A percentile compares a stretch with the other conserved stretches of the same genome.
phyloP scores from a whole-genome alignment of 2,888 invertebrate genomes.

The Caenorhabditis becei region DNA sequence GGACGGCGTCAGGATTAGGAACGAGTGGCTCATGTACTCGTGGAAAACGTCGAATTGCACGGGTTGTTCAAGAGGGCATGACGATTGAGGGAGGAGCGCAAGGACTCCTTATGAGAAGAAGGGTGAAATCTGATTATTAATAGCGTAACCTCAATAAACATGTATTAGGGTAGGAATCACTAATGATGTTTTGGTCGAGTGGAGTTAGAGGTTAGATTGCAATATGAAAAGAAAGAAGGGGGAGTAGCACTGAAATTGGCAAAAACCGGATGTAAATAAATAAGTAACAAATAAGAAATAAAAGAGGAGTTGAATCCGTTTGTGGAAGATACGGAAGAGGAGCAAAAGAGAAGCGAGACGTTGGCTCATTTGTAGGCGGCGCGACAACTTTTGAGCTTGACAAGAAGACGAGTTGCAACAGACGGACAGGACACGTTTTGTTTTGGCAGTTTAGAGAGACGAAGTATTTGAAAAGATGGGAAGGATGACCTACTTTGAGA shows the following conservation, averaged over 20 bases:
- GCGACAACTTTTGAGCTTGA: constrained; percentile 64
- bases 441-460: constrained; percentile 16
- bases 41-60: constrained; percentile 25
- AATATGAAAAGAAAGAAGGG: constrained; percentile 27
- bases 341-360: constrained; percentile 12
- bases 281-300: constrained; percentile 37
- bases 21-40: constrained; percentile 47
- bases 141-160: constrained; percentile 54
- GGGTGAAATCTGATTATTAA: constrained; percentile 52
- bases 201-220: neutral
- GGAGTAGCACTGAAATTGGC: constrained; percentile 9
- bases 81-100: constrained; percentile 10
- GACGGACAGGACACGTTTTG: constrained; percentile 34
- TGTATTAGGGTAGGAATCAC: constrained; percentile 46
- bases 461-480: constrained; percentile 4
- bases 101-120: constrained; percentile 30
- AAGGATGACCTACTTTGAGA: constrained; percentile 17
- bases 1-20: constrained; percentile 45
- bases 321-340: constrained; percentile 32
- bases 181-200: constrained; percentile 48
- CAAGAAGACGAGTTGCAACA: constrained; percentile 58
- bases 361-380: constrained; percentile 61
- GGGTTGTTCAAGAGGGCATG: constrained; percentile 52
- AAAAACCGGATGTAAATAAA: constrained; percentile 24
- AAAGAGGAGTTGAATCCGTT: constrained; percentile 39